A percentile compares a stretch with the other conserved stretches of the same genome.
phyloP scores from a whole-genome alignment of 2,113 vertebrate species.

The Myotis yumanensis region DNA sequence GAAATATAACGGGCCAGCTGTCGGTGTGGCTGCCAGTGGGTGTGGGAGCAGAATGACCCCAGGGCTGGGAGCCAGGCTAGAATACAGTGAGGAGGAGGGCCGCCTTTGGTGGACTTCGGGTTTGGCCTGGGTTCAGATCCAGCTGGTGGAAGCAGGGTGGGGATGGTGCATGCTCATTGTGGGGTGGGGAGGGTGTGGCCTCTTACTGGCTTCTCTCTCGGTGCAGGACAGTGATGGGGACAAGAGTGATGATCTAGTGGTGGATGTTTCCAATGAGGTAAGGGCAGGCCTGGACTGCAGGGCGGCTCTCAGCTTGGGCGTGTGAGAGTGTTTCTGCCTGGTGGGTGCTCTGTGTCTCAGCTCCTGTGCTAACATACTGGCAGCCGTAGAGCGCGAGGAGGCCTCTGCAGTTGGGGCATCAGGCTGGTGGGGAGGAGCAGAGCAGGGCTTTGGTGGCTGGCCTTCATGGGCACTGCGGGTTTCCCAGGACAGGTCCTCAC shows the following conservation, averaged over 20 bases:
- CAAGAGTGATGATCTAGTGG: constrained; percentile 97
- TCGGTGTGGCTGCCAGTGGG: fast-evolving
- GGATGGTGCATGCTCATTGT: fast-evolving
- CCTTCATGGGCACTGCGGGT: not conserved
- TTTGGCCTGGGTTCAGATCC: not conserved
- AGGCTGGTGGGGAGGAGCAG: not conserved
- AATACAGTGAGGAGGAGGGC: too few species aligned
- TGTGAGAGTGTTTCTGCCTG: not conserved
- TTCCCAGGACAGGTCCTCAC: not conserved
- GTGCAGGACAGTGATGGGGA: constrained; percentile 96
- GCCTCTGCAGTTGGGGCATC: not conserved
- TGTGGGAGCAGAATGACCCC: not conserved
- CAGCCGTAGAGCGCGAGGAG: too few species aligned
- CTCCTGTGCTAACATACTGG: fast-evolving
- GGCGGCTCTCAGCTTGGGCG: not conserved
- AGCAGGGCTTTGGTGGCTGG: not conserved
- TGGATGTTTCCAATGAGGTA: constrained; percentile 98
- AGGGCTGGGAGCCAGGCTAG: not conserved
- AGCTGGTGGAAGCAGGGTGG: not conserved
- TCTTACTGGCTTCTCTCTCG: fast-evolving
- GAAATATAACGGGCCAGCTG: not conserved
- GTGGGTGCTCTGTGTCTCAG: fast-evolving
- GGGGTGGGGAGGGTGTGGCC: not conserved
- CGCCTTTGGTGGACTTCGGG: fast-evolving
- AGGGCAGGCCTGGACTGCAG: not conserved